Evolutionary conservation across 2,113 vertebrate genomes (phyloP).

Genomic region (Piprites chloris): DNA sequence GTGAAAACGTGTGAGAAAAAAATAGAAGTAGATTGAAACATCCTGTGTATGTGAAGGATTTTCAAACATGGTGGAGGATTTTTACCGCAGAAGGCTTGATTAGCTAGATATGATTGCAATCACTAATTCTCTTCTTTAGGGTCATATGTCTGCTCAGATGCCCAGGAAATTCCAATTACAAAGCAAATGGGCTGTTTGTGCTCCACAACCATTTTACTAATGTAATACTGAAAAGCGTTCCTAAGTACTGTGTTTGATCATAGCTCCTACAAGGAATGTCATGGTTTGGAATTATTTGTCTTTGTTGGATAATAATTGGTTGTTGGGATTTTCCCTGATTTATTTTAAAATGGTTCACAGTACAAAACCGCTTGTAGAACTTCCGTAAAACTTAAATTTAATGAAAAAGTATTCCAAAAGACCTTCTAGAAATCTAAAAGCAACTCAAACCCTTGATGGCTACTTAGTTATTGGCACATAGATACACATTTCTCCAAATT

Average conservation of each 20-base stretch:
- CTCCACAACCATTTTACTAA: slow-evolving; percentile 28
- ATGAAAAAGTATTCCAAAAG: background rate
- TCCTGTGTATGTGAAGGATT: slow-evolving; percentile 24
- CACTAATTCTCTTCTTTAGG: slow-evolving; percentile 71
- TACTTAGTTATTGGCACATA: background rate
- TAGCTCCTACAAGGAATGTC: slow-evolving; percentile 17
- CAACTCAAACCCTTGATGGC: background rate
- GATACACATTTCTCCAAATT: background rate
- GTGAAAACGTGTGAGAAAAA: slow-evolving; percentile 33
- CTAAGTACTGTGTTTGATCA: slow-evolving; percentile 6
- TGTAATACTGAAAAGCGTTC: slow-evolving; percentile 23
- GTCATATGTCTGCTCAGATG: slow-evolving; percentile 62
- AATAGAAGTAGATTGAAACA: slow-evolving; percentile 13
- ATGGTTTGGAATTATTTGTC: background rate
- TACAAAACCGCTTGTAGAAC: background rate
- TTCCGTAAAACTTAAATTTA: background rate
- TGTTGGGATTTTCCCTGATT: background rate
- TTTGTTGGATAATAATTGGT: slow-evolving; percentile 37
- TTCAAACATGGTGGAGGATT: slow-evolving; percentile 51
- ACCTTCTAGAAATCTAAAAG: background rate
- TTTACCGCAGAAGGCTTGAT: slow-evolving; percentile 64
- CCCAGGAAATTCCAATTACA: slow-evolving; percentile 65
- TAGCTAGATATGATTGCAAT: slow-evolving; percentile 74
- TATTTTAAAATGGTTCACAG: background rate
- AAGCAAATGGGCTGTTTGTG: slow-evolving; percentile 42